Base-by-base conservation (phyloP, 35 echinoderm and acorn worm species). In the Nesometra sesokonis region DNA sequence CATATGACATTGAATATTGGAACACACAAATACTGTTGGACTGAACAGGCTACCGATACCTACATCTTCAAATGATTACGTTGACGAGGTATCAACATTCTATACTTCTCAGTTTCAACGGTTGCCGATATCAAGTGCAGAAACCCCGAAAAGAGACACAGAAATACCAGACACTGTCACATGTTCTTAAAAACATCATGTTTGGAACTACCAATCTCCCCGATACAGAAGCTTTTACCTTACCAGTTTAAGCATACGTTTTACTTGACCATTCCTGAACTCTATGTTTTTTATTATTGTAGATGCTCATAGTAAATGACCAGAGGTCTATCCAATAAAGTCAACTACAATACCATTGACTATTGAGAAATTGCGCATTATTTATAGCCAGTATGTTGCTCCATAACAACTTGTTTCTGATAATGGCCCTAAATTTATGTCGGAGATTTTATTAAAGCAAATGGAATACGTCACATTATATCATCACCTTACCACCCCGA, bases 1-100 rank as follows among this genome's bases (percentile, higher is more conserved):
- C 77, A 35, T 88, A 89, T 30, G 35, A 31, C 27, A 86, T 91
- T 17, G 79, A 87, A 34, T 87, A 86, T 46, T 30, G 40, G 27
- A 91, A 47, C 36, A 88, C 83, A 17, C 21, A n/a, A 84, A 83
- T 87, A 80, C 46, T 31, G 89, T 80, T 84, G 57, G 57, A 80
- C 37, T 93, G 17, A 88, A 30, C 21, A 76, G 78, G 30, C 30
- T 88, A 23, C 46, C 90, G 34, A 9, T 84, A 36, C 57, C 35
- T n/a, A n/a, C n/a, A n/a, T n/a, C n/a, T n/a, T n/a, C n/a, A n/a
- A n/a, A n/a, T n/a, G n/a, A n/a, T n/a, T n/a, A n/a, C n/a, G n/a
- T n/a, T n/a, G n/a, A n/a, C n/a, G n/a, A n/a, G n/a, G n/a, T n/a
- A n/a, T n/a, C n/a, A n/a, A n/a, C n/a, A n/a, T n/a, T n/a, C n/a